Conservation (phyloP, 2,888 invertebrate genomes). For the Camptogramma bilineatum region DNA sequence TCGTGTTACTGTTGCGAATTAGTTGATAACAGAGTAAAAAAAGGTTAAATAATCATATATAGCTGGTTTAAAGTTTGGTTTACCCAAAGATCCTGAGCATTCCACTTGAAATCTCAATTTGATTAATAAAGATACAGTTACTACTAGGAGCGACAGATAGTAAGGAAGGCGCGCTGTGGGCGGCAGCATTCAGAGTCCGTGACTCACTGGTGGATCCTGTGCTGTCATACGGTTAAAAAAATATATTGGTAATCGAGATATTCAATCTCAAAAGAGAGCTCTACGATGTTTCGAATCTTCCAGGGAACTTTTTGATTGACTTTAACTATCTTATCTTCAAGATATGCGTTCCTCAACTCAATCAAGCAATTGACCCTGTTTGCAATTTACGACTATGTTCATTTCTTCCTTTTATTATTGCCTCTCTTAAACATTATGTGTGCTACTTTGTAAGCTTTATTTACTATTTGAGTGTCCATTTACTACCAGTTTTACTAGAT, state of each 20-base stretch:
- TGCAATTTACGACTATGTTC: slow-evolving; percentile 13
- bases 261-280: slow-evolving; percentile 22
- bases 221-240: slow-evolving; percentile 44
- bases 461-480: not conserved
- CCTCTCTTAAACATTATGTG: not conserved
- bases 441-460: not conserved
- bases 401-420: not conserved
- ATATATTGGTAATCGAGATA: slow-evolving; percentile 35
- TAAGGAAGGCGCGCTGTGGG: slow-evolving; percentile 55
- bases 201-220: slow-evolving; percentile 54
- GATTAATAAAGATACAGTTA: slow-evolving; percentile 42
- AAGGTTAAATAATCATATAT: not conserved
- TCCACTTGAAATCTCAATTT: slow-evolving; percentile 43
- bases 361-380: slow-evolving; percentile 26
- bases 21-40: not conserved
- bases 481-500: not conserved
- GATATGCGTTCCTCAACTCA: slow-evolving; percentile 22
- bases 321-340: slow-evolving; percentile 25
- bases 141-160: slow-evolving; percentile 50
- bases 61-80: slow-evolving; percentile 17
- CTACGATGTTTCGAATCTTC: slow-evolving; percentile 8
- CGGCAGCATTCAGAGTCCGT: slow-evolving; percentile 54
- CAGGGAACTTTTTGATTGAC: slow-evolving; percentile 20
- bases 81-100: slow-evolving; percentile 42
- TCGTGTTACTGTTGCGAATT: not conserved